These are phyloP conservation scores for Aptenodytes patagonicus DNA, from an alignment of 2,113 vertebrate genomes.

Conservation along the genomic window DNA sequence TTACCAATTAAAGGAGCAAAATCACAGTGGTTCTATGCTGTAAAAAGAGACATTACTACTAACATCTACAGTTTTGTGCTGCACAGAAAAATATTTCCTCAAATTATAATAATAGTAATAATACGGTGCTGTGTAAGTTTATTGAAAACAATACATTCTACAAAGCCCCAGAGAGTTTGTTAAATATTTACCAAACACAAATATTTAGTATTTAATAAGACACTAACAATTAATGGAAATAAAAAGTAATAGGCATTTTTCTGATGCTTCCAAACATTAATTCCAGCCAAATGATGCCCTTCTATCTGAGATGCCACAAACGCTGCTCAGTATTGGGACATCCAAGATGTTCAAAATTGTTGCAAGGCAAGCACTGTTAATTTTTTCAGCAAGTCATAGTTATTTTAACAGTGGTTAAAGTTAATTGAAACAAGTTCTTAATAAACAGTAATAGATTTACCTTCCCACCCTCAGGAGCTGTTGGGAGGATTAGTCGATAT, in stretches of 20 bases:
- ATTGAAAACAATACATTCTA: slow-evolving; percentile 50
- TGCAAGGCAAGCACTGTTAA: background rate
- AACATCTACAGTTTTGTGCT: background rate
- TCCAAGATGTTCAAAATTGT: background rate
- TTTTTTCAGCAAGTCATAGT: background rate
- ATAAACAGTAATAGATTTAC: slow-evolving; percentile 66
- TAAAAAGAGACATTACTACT: background rate
- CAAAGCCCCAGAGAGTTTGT: slow-evolving; percentile 7
- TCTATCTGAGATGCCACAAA: background rate
- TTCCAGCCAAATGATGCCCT: background rate
- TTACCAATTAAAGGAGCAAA: background rate
- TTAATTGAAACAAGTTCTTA: slow-evolving; percentile 54
- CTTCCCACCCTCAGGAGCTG: background rate
- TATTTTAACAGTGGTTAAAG: slow-evolving; percentile 41
- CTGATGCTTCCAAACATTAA: background rate
- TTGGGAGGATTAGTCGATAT: slow-evolving; percentile 46
- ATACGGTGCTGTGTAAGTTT: background rate
- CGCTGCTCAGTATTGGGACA: background rate
- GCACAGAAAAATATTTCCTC: slow-evolving; percentile 10
- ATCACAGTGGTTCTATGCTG: background rate
- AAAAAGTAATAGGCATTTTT: slow-evolving; percentile 26
- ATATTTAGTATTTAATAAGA: slow-evolving; percentile 65
- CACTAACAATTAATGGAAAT: slow-evolving; percentile 1
- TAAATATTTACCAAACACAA: slow-evolving; percentile 60
- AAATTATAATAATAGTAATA: background rate